Conservation (phyloP, 2,888 invertebrate genomes). For the Leptinotarsa tumamoca region DNA sequence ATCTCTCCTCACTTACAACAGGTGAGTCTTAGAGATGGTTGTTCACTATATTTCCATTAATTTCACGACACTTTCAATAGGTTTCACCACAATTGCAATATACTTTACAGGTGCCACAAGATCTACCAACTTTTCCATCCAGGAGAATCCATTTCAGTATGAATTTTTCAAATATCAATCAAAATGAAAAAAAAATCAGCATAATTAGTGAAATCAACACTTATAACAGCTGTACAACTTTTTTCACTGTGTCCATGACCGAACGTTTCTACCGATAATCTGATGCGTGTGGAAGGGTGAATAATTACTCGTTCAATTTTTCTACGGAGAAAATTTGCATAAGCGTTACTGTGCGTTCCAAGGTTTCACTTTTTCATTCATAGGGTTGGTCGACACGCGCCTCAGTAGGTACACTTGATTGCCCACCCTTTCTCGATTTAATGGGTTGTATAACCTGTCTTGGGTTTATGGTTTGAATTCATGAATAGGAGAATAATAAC, state of each 20-base stretch:
- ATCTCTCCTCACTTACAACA: too few relatives aligned
- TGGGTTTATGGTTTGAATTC: slow-evolving; percentile 20
- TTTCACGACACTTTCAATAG: too few relatives aligned
- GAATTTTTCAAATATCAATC: too few relatives aligned
- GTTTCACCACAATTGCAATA: too few relatives aligned
- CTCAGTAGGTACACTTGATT: slow-evolving; percentile 46
- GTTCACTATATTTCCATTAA: too few relatives aligned
- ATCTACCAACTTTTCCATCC: too few relatives aligned
- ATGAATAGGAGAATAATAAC: slow-evolving; percentile 21
- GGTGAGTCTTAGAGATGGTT: too few relatives aligned
- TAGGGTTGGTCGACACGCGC: slow-evolving; percentile 55
- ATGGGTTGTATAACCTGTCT: slow-evolving; percentile 12
- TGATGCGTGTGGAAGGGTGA: slow-evolving; percentile 53
- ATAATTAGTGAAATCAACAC: too few relatives aligned
- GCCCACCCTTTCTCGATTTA: slow-evolving; percentile 22
- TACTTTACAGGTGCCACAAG: too few relatives aligned
- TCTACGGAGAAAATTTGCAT: slow-evolving; percentile 57
- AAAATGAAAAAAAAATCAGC: too few relatives aligned
- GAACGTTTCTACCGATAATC: slow-evolving; percentile 15
- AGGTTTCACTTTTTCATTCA: slow-evolving; percentile 46
- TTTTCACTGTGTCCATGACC: neutral
- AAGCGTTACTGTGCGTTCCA: slow-evolving; percentile 55
- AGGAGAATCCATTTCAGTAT: too few relatives aligned
- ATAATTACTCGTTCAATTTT: slow-evolving; percentile 53
- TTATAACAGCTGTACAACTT: too few relatives aligned